Evolutionary conservation across 1,140 invertebrate genomes (phyloP).

Genomic region (Trichoplusia ni): DNA sequence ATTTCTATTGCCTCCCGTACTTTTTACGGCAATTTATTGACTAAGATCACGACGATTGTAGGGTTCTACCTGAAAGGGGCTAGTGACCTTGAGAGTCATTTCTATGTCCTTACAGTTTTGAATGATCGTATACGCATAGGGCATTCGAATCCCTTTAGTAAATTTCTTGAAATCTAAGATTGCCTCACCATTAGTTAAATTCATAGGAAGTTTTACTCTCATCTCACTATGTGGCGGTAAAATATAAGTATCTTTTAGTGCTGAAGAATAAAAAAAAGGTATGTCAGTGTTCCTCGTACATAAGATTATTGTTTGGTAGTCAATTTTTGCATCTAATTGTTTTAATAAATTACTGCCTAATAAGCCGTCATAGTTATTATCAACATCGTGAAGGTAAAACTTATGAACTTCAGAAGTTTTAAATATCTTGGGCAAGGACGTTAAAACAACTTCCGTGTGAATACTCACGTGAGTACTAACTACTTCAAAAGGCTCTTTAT

Average conservation of each 20-base stretch:
- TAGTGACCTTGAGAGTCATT: not conserved
- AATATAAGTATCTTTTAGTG: not conserved
- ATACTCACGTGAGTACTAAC: no score
- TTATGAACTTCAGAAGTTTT: no score
- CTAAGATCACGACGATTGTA: not conserved
- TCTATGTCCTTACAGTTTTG: not conserved
- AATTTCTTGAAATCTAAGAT: not conserved
- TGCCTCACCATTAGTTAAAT: not conserved
- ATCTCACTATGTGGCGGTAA: not conserved
- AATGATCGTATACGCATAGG: not conserved
- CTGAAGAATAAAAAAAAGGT: not conserved
- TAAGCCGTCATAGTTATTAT: not conserved
- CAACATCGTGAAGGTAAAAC: not conserved
- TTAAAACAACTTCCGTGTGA: no score
- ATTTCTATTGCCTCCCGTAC: no score
- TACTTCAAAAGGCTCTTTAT: no score
- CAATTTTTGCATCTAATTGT: not conserved
- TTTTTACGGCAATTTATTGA: not conserved
- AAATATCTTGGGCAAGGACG: no score
- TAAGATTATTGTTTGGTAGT: not conserved
- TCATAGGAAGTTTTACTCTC: not conserved
- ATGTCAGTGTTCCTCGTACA: not conserved
- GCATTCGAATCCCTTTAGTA: not conserved
- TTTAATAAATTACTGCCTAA: constrained; percentile 8
- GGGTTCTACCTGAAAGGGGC: not conserved